phyloP scores from a whole-genome alignment of 92 coral and sea anemone species.

The Actinostola sp. region DNA sequence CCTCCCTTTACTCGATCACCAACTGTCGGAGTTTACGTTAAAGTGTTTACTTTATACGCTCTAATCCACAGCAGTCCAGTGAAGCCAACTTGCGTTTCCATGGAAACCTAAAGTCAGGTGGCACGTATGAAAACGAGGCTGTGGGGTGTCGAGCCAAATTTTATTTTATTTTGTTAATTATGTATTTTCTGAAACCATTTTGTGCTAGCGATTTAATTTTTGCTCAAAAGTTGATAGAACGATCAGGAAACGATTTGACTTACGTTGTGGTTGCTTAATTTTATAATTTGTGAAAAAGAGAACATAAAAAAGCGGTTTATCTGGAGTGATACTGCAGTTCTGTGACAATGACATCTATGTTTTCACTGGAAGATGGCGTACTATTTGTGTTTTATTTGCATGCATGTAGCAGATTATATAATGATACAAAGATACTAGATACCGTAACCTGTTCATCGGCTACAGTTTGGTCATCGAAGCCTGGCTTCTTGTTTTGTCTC shows the following conservation, averaged over 20 bases:
- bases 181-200: neutral
- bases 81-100: neutral
- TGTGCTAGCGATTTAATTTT: neutral
- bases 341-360: neutral
- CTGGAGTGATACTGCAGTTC: too few species aligned
- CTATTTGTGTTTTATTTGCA: neutral
- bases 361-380: neutral
- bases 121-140: constrained; percentile 1
- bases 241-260: too few species aligned
- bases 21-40: neutral
- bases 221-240: too few species aligned
- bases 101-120: neutral
- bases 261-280: neutral
- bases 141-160: neutral
- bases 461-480: too few species aligned
- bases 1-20: too few species aligned
- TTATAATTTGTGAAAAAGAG: too few species aligned
- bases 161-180: neutral
- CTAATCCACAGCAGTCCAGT: neutral
- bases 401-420: neutral
- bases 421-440: neutral
- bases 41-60: neutral
- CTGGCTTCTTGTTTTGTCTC: constrained; percentile 1
- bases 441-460: too few species aligned
- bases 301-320: neutral